Evolutionary conservation across 2,888 invertebrate species (phyloP).

Genomic region (Ophioninae sp.): DNA sequence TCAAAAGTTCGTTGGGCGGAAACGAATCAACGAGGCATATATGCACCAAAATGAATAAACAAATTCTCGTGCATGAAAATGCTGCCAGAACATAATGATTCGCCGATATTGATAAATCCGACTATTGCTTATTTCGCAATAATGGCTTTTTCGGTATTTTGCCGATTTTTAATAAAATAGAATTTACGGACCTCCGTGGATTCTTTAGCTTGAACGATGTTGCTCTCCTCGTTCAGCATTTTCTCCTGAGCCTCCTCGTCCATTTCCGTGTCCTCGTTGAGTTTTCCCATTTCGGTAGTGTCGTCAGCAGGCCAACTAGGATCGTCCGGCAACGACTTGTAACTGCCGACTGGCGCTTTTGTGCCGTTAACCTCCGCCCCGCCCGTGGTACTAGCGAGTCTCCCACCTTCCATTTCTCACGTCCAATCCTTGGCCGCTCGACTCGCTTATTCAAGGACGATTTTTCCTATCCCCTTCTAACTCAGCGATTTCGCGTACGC

Average conservation of each 20-base stretch:
- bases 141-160: background rate
- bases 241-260: constrained; percentile 77
- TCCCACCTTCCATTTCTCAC: constrained; percentile 76
- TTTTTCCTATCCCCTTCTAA: constrained; percentile 22
- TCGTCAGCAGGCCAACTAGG: constrained; percentile 62
- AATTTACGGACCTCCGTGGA: constrained; percentile 72
- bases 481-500: background rate
- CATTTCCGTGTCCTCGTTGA: constrained; percentile 68
- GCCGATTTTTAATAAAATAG: background rate
- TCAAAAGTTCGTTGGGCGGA: background rate
- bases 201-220: constrained; percentile 71
- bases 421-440: constrained; percentile 13
- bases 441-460: constrained; percentile 45
- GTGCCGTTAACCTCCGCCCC: constrained; percentile 69
- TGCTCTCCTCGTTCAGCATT: constrained; percentile 77
- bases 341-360: constrained; percentile 72
- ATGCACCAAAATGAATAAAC: background rate
- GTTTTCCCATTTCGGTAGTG: constrained; percentile 72
- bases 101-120: background rate
- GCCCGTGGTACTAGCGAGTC: constrained; percentile 66
- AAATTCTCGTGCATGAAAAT: background rate
- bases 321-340: constrained; percentile 74
- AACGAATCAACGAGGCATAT: background rate
- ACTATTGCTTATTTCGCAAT: background rate
- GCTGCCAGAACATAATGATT: background rate